Evolutionary conservation across 2,113 vertebrate genomes (phyloP).

Genomic region (Synodontis membranacea): DNA sequence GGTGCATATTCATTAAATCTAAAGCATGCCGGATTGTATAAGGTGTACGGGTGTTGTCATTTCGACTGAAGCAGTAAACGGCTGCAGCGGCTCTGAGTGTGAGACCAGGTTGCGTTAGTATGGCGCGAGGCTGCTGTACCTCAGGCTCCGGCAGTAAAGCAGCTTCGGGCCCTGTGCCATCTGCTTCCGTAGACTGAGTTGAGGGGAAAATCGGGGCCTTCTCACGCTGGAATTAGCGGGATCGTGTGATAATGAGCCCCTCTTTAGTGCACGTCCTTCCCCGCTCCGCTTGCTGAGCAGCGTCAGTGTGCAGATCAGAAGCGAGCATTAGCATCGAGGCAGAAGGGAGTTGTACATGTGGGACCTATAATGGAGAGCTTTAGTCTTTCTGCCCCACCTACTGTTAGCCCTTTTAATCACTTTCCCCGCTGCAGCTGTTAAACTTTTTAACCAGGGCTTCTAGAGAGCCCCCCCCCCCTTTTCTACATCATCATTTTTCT

Average conservation of each 20-base stretch:
- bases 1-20: background rate
- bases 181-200: conserved; percentile 66
- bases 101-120: background rate
- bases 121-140: conserved; percentile 37
- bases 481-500: background rate
- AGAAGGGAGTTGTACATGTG: background rate
- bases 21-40: background rate
- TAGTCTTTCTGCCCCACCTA: background rate
- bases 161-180: conserved; percentile 69
- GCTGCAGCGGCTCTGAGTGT: background rate
- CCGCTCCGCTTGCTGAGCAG: background rate
- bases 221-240: conserved; percentile 17
- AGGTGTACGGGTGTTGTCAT: background rate
- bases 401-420: conserved; percentile 11
- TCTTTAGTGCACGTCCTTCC: conserved; percentile 11
- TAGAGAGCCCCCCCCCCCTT: no score
- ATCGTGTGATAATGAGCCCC: conserved; percentile 32
- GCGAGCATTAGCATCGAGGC: background rate
- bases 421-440: background rate
- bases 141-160: conserved; percentile 66
- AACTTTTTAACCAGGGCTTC: background rate
- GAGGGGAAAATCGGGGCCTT: conserved; percentile 46
- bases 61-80: background rate
- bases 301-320: background rate
- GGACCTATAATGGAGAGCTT: background rate